Conservation (phyloP, 2,888 invertebrate genomes). For the Andrena camellia region DNA sequence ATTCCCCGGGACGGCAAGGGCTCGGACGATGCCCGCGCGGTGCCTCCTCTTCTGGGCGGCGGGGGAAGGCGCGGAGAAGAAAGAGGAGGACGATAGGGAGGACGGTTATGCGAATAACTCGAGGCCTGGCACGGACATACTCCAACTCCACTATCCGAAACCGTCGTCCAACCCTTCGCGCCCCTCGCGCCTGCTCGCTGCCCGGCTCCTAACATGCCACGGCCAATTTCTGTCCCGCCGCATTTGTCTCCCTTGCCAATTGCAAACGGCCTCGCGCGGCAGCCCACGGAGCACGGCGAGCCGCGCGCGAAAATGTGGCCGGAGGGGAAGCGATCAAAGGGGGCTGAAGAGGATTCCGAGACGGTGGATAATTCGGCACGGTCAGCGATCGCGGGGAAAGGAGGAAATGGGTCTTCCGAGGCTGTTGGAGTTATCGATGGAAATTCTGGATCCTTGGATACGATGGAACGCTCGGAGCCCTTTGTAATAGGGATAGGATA, state of each 20-base stretch:
- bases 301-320: constrained; percentile 36
- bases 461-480: background rate
- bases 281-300: constrained; percentile 6
- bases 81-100: constrained; percentile 45
- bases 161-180: constrained; percentile 15
- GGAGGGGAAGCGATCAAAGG: constrained; percentile 47
- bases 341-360: constrained; percentile 53
- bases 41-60: background rate
- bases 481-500: background rate
- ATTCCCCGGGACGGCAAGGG: background rate
- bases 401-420: too few species aligned
- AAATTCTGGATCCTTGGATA: too few species aligned
- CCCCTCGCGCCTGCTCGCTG: constrained; percentile 8
- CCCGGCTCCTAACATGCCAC: constrained; percentile 49
- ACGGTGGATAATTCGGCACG: constrained; percentile 65
- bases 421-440: background rate
- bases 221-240: constrained; percentile 81
- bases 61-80: constrained; percentile 29
- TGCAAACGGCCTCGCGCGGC: constrained; percentile 64
- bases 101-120: constrained; percentile 75
- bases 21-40: background rate
- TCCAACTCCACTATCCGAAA: constrained; percentile 49
- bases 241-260: constrained; percentile 83
- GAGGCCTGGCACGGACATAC: constrained; percentile 64
- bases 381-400: constrained; percentile 47